Conservation (phyloP, 2,888 invertebrate genomes). For the Drosophila flavopinicola region DNA sequence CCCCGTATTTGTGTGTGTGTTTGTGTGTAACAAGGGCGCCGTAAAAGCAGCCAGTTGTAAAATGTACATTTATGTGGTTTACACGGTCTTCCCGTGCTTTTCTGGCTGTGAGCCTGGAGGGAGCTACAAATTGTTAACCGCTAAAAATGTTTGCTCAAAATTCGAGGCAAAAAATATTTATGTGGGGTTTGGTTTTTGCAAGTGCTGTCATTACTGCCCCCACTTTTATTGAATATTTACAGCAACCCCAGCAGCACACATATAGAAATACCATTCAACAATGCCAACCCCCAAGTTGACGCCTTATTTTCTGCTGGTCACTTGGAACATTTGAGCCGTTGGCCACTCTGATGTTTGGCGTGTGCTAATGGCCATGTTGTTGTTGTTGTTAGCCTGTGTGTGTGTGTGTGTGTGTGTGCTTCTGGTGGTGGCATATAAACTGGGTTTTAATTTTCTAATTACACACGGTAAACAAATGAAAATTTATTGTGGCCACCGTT, state of each 20-base stretch:
- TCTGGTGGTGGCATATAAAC: constrained; percentile 64
- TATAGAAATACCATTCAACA: constrained; percentile 20
- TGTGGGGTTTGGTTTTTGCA: constrained; percentile 17
- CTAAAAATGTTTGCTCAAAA: constrained; percentile 17
- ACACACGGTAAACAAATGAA: constrained; percentile 78
- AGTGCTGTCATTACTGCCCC: constrained; percentile 6
- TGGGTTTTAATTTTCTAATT: constrained; percentile 80
- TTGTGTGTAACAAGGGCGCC: constrained; percentile 16
- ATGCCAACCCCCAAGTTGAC: constrained; percentile 20
- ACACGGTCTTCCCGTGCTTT: constrained; percentile 25
- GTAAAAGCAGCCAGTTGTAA: constrained; percentile 48
- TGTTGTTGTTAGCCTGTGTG: constrained; percentile 35
- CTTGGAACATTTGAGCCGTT: constrained; percentile 40
- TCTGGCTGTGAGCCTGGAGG: constrained; percentile 13
- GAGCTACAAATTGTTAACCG: constrained; percentile 41
- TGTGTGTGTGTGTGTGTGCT: constrained; percentile 12
- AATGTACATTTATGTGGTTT: constrained; percentile 55
- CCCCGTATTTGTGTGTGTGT: too few species aligned
- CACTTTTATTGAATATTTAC: constrained; percentile 28
- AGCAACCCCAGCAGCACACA: constrained; percentile 23
- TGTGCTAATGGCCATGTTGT: constrained; percentile 48
- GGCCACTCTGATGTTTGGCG: constrained; percentile 35
- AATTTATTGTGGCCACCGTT: constrained; percentile 69
- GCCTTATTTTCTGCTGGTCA: constrained; percentile 54
- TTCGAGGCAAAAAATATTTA: background rate